Evolutionary conservation across 2,113 vertebrate genomes (phyloP), one percentile per base, ranked within the genome.

Genomic region (Chrysemys picta): DNA sequence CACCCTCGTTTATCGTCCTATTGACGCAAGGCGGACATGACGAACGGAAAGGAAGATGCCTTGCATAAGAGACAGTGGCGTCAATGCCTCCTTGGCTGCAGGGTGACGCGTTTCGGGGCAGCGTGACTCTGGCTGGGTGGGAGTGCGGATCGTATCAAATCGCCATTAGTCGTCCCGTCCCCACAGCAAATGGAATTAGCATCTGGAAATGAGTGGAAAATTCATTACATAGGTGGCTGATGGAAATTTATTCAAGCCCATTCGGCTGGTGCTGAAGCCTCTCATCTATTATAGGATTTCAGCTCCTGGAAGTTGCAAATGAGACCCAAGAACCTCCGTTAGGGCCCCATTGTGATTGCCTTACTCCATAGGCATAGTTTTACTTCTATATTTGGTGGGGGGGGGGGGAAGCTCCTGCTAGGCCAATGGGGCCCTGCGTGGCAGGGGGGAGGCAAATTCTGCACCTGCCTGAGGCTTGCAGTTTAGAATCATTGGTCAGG

Each of bases 171-270:
- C 83, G 78, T 82, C 89, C 87, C 92, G 92, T 95, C 78, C 84
- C 95, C 84, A 82, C 75, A 45, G 54, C 86, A 97, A 96, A 95
- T 97, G 91, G 96, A 89, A 91, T 95, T 95, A 97, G 76, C 29
- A 80, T 89, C 89, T 45, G 82, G 53, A 82, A 92, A 92, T 65
- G 95, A 92, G 92, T 69, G 87, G 91, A 92, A 95, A 94, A 89
- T 62, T 85, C 92, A 92, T 94, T 78, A 87, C 84, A 80, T 84
- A 65, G 52, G 13, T 92, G 88, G 24, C 42, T 8, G 42, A 6
- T 27, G 38, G 80, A 76, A 95, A 89, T 82, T 24, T 79, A 87
- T 88, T 86, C 90, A 82, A 2, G 10, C 21, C 35, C 24, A 47
- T 84, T 84, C 17, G 62, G 25, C 38, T 62, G 13, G 35, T 78